Percentiles rank a stretch among this genome's conserved stretches.
phyloP scores from a whole-genome alignment of 2,113 vertebrate species.

The Panurus biarmicus region DNA sequence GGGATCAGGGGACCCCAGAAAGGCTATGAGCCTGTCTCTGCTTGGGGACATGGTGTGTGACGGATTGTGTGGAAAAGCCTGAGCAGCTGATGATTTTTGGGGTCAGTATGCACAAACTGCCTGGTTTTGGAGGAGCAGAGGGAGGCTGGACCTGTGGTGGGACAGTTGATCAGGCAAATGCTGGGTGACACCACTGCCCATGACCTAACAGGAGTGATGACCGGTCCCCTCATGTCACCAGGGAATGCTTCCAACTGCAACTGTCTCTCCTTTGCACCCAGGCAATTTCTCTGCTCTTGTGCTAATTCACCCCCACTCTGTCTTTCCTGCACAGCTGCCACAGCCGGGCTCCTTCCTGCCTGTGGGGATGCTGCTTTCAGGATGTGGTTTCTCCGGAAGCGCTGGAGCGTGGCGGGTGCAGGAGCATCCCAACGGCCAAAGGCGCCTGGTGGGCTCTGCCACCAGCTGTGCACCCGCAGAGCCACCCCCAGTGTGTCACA shows the following conservation, averaged over 20 bases:
- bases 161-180: background rate
- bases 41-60: fast-evolving
- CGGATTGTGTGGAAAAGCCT: background rate
- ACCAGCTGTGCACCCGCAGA: background rate
- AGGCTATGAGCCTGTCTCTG: background rate
- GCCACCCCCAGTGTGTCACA: fast-evolving
- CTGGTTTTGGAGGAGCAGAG: background rate
- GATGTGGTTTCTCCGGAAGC: constrained; percentile 13
- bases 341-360: background rate
- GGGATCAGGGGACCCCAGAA: background rate
- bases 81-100: background rate
- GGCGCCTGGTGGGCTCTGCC: background rate
- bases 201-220: background rate
- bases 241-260: background rate
- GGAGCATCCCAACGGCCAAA: background rate
- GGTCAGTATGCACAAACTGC: background rate
- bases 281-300: fast-evolving
- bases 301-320: background rate
- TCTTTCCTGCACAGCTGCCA: background rate
- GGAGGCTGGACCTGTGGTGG: fast-evolving
- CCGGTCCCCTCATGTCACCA: background rate
- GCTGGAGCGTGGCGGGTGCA: fast-evolving
- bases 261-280: background rate
- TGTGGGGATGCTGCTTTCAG: background rate
- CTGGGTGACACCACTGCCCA: background rate